Evolutionary conservation across 2,113 vertebrate species (phyloP).

Genomic region (Saguinus midas): DNA sequence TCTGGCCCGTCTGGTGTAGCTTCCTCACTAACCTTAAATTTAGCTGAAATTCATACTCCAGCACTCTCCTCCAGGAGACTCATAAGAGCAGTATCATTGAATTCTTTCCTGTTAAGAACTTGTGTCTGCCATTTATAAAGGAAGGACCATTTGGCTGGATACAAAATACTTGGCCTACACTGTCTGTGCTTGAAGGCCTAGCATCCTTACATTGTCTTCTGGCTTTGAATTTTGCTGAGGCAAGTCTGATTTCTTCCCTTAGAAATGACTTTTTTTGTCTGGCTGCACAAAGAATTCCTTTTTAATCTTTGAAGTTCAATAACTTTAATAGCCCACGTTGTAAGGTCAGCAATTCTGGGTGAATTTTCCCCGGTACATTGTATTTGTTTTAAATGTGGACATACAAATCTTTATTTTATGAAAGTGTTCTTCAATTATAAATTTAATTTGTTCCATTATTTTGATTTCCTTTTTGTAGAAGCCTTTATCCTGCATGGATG

Average conservation of each 20-base stretch:
- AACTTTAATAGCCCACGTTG: not conserved
- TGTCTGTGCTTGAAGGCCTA: not conserved
- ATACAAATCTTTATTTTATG: not conserved
- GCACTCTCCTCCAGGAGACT: not conserved
- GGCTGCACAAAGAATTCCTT: not conserved
- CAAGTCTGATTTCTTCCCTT: not conserved
- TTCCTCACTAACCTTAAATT: not conserved
- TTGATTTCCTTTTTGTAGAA: not conserved
- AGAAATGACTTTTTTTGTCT: not conserved
- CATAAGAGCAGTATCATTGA: not conserved
- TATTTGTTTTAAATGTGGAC: not conserved
- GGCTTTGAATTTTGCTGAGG: not conserved
- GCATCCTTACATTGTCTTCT: not conserved
- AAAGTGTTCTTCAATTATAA: not conserved
- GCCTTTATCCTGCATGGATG: too few species aligned
- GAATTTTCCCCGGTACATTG: not conserved
- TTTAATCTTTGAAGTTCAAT: constrained; percentile 19
- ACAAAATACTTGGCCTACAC: not conserved
- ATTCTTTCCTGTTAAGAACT: not conserved
- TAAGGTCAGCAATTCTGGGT: not conserved
- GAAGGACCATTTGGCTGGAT: not conserved
- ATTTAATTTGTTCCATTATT: constrained; percentile 23
- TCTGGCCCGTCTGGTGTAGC: not conserved
- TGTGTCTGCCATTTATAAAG: not conserved
- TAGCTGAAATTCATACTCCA: not conserved